phyloP scores from a whole-genome alignment of 2,888 invertebrate species.

The Agrotis puta region DNA sequence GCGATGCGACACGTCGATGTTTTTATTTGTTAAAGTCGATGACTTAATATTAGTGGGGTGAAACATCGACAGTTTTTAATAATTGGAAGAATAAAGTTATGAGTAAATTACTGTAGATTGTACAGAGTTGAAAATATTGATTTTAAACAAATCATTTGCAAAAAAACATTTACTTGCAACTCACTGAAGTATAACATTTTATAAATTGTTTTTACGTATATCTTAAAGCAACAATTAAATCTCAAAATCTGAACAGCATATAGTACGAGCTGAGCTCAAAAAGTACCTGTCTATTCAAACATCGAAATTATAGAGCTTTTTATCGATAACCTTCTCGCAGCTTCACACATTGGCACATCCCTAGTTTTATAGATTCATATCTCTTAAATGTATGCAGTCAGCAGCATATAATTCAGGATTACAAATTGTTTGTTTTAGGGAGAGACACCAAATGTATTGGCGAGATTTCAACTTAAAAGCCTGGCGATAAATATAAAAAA shows the following conservation, averaged over 20 bases:
- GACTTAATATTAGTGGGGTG: constrained; percentile 87
- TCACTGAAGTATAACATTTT: no score
- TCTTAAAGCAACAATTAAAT: neutral
- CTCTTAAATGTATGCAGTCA: constrained; percentile 91
- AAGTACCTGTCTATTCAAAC: neutral
- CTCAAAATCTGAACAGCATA: neutral
- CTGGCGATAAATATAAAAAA: constrained; percentile 87
- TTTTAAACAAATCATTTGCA: neutral
- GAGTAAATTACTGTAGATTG: no score
- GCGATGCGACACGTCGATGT: constrained; percentile 86
- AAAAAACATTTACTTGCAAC: neutral
- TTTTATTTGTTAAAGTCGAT: constrained; percentile 87
- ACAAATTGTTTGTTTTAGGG: constrained; percentile 91
- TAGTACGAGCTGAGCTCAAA: neutral
- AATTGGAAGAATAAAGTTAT: neutral
- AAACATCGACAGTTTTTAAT: constrained; percentile 71
- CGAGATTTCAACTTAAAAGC: constrained; percentile 89
- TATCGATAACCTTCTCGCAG: constrained; percentile 40
- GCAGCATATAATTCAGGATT: constrained; percentile 90
- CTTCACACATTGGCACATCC: constrained; percentile 74
- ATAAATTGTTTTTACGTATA: neutral
- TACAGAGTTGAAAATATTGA: neutral
- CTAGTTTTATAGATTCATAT: constrained; percentile 89
- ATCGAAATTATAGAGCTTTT: neutral
- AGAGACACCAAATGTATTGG: constrained; percentile 89